These are phyloP conservation scores for Epinephelus coioides DNA, from an alignment of 2,797 vertebrate species.

Conservation along the genomic window DNA sequence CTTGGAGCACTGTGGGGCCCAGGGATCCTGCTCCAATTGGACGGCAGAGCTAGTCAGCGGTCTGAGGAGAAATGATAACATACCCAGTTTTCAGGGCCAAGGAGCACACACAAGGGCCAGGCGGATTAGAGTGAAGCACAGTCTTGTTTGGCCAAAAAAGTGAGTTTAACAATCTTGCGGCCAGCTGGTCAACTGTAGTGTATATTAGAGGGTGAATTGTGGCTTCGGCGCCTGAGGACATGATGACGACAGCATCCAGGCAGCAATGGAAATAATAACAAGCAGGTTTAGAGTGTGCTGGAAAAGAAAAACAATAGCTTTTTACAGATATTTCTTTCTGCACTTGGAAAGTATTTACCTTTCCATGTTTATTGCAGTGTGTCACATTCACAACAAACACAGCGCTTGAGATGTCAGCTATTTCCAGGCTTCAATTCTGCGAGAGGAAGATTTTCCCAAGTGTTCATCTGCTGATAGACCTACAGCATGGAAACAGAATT, in stretches of 20 bases:
- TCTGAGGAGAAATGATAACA: slow-evolving; percentile 74
- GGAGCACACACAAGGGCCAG: slow-evolving; percentile 55
- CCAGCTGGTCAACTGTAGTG: slow-evolving; percentile 62
- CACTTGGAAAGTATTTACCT: slow-evolving; percentile 43
- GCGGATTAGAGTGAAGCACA: slow-evolving; percentile 63
- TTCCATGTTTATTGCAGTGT: slow-evolving; percentile 38
- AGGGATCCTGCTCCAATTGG: slow-evolving; percentile 57
- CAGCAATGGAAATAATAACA: slow-evolving; percentile 47
- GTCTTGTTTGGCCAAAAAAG: slow-evolving; percentile 66
- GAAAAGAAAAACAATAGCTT: slow-evolving; percentile 26
- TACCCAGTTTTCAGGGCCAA: slow-evolving; percentile 63
- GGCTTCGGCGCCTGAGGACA: slow-evolving; percentile 39
- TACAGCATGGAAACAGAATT: slow-evolving; percentile 12
- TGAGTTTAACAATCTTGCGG: slow-evolving; percentile 56
- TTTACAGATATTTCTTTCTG: slow-evolving; percentile 31
- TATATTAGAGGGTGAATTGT: slow-evolving; percentile 33
- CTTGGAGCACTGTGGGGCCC: slow-evolving; percentile 52
- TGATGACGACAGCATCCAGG: slow-evolving; percentile 39
- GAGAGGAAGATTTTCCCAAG: slow-evolving; percentile 23
- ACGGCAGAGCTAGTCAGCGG: slow-evolving; percentile 44
- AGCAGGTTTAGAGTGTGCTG: slow-evolving; percentile 10
- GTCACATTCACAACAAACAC: slow-evolving; percentile 43
- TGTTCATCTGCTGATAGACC: slow-evolving; percentile 41
- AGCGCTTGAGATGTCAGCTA: slow-evolving; percentile 30
- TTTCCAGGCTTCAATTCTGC: slow-evolving; percentile 20